A percentile compares a stretch with the other conserved stretches of the same genome.
Conservation (phyloP, 2,888 invertebrate genomes). For the Calameuta idolon region DNA sequence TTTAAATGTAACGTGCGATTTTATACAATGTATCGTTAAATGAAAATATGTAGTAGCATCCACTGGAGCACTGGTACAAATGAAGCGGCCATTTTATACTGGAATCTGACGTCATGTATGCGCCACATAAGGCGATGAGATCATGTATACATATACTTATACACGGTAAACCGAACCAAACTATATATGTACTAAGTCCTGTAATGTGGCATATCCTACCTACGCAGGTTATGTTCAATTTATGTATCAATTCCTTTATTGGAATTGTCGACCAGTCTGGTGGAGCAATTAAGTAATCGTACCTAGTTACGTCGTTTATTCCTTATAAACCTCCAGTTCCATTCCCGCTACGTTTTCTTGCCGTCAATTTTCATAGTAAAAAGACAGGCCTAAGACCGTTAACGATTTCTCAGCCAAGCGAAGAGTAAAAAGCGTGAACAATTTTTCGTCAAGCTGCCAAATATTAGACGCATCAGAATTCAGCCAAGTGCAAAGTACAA, state of each 20-base stretch:
- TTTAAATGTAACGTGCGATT: neutral
- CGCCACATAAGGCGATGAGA: conserved; percentile 26
- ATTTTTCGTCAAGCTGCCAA: neutral
- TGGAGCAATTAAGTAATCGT: neutral
- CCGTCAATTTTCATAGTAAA: too few species aligned
- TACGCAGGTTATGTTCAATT: neutral
- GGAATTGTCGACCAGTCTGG: neutral
- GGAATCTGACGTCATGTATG: conserved; percentile 6
- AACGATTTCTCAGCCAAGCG: neutral
- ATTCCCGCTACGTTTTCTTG: too few species aligned
- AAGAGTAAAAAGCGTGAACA: neutral
- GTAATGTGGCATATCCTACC: neutral
- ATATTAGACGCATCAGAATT: neutral
- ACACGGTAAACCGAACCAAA: neutral
- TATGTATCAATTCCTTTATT: neutral
- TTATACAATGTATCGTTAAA: neutral
- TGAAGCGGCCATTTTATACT: neutral
- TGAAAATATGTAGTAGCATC: neutral
- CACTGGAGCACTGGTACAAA: neutral
- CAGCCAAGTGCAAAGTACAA: neutral
- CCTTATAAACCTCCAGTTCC: neutral
- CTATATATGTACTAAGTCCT: neutral
- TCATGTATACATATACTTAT: conserved; percentile 14
- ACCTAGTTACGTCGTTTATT: neutral
- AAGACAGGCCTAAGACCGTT: too few species aligned